Base-by-base conservation (phyloP, 2,888 invertebrate genomes). In the Ichneumoninae sp. region DNA sequence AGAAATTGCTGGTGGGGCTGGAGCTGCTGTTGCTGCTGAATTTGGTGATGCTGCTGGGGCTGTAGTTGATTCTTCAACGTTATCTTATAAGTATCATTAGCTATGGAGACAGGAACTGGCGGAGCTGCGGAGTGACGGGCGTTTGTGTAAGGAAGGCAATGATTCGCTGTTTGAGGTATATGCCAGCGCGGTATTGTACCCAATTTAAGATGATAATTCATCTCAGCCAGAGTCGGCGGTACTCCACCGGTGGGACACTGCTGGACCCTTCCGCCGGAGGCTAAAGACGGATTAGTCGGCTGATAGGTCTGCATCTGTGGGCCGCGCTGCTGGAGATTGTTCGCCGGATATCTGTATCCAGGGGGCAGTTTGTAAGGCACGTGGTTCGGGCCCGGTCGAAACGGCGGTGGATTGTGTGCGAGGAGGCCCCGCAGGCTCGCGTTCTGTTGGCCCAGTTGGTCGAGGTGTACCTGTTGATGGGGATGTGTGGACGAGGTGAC, bases 131-230 rank as follows among this genome's bases (percentile, higher is more conserved):
- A 65, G 60, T 84, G 84, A 75, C 87, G 79, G 4, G 89, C 71
- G 3, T 85, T 83, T 69, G 89, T 87, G 83, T 87, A 91, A 50
- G 90, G 89, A 83, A 90, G 87, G 79, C 88, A 87, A 81, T 89
- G 86, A 88, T 89, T 92, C 0, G 89, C 90, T 86, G 95, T 95
- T 91, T 96, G 96, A 78, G 96, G 97, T 89, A 96, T 97, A 94
- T 97, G 97, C 97, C 97, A 97, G 92, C 96, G 96, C 19, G 90
- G 94, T 93, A 95, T 94, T 92, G 93, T 52, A 44, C 83, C 77
- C 77, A 87, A 86, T 80, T 88, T 87, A 57, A 88, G 83, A 84
- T 90, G 87, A 87, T 91, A 89, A 85, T 90, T 90, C 44, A 92
- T 86, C 71, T 85, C 85, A 7, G 85, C 85, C 16, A 83, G 76